These are phyloP conservation scores for Ptiloglossa arizonensis DNA, from an alignment of 1,140 invertebrate species.

Conservation along the genomic window DNA sequence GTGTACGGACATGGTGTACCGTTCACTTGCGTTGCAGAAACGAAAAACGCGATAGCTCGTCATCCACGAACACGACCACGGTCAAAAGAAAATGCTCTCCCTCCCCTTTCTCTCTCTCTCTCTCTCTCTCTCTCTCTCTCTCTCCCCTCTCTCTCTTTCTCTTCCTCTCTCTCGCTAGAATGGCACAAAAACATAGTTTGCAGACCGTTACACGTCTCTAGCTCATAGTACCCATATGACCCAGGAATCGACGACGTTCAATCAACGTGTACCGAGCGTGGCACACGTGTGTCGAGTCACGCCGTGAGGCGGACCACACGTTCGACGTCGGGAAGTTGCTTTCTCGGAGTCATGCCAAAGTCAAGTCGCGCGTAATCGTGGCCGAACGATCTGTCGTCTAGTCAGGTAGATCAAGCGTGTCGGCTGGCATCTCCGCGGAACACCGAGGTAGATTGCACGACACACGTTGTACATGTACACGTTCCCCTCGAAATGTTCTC, in stretches of 20 bases:
- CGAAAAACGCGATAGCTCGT: constrained; percentile 31
- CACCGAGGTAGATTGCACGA: constrained; percentile 7
- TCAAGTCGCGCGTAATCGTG: constrained; percentile 50
- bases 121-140: neutral
- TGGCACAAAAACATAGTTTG: constrained; percentile 44
- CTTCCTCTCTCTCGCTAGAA: neutral
- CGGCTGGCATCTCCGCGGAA: constrained; percentile 1
- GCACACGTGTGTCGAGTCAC: constrained; percentile 46
- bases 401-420: constrained; percentile 33
- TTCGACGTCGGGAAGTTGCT: constrained; percentile 26
- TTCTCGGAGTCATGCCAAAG: constrained; percentile 34
- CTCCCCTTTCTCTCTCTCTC: neutral
- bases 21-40: constrained; percentile 9
- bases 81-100: constrained; percentile 14
- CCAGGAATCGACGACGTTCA: constrained; percentile 42
- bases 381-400: constrained; percentile 44
- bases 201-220: constrained; percentile 43
- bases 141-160: neutral
- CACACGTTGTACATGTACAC: neutral
- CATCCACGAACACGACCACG: constrained; percentile 14
- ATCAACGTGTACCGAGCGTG: constrained; percentile 33
- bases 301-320: constrained; percentile 41
- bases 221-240: neutral
- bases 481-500: neutral
- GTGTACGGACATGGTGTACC: constrained; percentile 6